Conservation (phyloP, 2,888 invertebrate genomes). For the Acanthosepion esculentum region DNA sequence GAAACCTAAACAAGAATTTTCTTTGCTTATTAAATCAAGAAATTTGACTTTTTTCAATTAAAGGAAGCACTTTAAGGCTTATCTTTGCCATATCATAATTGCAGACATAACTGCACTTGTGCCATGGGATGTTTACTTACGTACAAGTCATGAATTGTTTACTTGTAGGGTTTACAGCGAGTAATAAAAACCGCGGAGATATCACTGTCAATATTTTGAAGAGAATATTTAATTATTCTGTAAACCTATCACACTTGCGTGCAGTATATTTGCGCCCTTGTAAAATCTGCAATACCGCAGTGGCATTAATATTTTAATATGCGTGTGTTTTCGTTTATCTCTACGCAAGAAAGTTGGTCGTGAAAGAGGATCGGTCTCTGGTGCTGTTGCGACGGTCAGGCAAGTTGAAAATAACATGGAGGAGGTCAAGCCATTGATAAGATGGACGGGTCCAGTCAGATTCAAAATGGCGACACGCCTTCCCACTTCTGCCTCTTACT, state of each 20-base stretch:
- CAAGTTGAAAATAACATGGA: neutral
- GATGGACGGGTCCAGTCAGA: neutral
- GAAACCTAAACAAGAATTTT: too few relatives aligned
- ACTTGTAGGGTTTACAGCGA: too few relatives aligned
- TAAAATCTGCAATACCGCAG: neutral
- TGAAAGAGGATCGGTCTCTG: neutral
- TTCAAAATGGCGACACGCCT: constrained; percentile 33
- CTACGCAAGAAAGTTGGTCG: neutral
- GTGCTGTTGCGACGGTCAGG: neutral
- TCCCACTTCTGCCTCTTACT: neutral
- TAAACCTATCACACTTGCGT: neutral
- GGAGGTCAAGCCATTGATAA: neutral
- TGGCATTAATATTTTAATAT: neutral
- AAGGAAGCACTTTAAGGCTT: too few relatives aligned
- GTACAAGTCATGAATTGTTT: too few relatives aligned
- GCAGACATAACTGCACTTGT: too few relatives aligned
- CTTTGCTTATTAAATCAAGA: too few relatives aligned
- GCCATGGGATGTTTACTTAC: too few relatives aligned
- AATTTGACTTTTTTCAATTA: too few relatives aligned
- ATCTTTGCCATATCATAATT: too few relatives aligned
- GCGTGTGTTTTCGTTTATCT: neutral
- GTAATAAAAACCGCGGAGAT: too few relatives aligned
- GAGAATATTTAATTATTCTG: too few relatives aligned
- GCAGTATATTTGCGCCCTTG: neutral
- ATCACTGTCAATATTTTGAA: too few relatives aligned